Evolutionary conservation across 53 echinoderm and acorn worm genomes (phyloP).

Genomic region (Temnopleurus reevesii): DNA sequence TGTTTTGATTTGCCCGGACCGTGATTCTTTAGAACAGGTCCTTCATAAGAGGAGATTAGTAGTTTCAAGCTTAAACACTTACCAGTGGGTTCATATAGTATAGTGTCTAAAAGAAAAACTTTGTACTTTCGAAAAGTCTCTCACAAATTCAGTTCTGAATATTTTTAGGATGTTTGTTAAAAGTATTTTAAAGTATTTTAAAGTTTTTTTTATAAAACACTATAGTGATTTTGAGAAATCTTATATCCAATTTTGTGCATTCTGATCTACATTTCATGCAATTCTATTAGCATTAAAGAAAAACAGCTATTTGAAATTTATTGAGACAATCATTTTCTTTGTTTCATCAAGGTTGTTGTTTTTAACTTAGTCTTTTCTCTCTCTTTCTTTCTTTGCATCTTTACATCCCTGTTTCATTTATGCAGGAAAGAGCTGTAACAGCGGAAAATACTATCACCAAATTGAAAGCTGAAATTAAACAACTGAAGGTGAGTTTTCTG

Average conservation of each 20-base stretch:
- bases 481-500: slow-evolving; percentile 72
- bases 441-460: slow-evolving; percentile 91
- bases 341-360: too few relatives aligned
- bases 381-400: not conserved
- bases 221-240: too few relatives aligned
- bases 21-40: not conserved
- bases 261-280: too few relatives aligned
- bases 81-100: not conserved
- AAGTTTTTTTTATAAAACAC: too few relatives aligned
- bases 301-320: too few relatives aligned
- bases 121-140: too few relatives aligned
- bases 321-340: not conserved
- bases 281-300: too few relatives aligned
- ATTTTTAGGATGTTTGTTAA: too few relatives aligned
- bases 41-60: not conserved
- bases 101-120: too few relatives aligned
- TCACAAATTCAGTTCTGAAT: too few relatives aligned
- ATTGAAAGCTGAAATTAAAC: slow-evolving; percentile 87
- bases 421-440: slow-evolving; percentile 95
- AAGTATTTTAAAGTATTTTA: too few relatives aligned
- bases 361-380: not conserved
- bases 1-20: slow-evolving; percentile 38
- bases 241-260: too few relatives aligned
- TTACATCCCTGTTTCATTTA: not conserved
- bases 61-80: not conserved